Evolutionary conservation across 2,888 invertebrate species (phyloP).

Genomic region (Acanthosoma haemorrhoidale): DNA sequence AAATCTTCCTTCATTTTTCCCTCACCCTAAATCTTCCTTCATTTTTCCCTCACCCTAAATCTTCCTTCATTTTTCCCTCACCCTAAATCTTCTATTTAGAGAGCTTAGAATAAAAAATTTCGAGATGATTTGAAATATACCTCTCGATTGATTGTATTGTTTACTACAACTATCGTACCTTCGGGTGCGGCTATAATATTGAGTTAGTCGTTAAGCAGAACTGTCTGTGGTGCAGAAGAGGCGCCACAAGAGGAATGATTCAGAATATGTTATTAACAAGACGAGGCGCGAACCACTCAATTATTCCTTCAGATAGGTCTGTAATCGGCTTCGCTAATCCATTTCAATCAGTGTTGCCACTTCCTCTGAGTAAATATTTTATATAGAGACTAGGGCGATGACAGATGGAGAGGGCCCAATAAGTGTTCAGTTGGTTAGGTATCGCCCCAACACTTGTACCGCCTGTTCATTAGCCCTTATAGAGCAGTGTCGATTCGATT

Average conservation of each 20-base stretch:
- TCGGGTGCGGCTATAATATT: too few relatives aligned
- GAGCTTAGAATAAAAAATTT: too few relatives aligned
- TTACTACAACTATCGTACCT: too few relatives aligned
- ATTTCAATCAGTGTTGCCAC: constrained; percentile 14
- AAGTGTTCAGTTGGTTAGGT: neutral
- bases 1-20: too few relatives aligned
- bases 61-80: too few relatives aligned
- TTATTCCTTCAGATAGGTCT: neutral
- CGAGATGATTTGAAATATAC: too few relatives aligned
- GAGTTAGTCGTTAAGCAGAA: too few relatives aligned
- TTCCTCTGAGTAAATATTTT: constrained; percentile 10
- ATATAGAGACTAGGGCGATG: neutral
- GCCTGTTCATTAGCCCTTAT: constrained; percentile 14
- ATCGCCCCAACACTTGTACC: neutral
- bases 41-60: too few relatives aligned
- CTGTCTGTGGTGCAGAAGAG: too few relatives aligned
- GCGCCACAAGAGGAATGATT: neutral
- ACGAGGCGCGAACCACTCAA: constrained; percentile 7
- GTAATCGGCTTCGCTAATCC: constrained; percentile 4
- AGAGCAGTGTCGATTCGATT: neutral
- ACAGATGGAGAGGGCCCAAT: neutral
- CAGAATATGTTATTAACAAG: neutral
- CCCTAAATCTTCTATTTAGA: too few relatives aligned
- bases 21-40: too few relatives aligned
- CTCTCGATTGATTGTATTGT: too few relatives aligned